These are phyloP conservation scores for Sesia apiformis DNA, from an alignment of 2,888 invertebrate genomes.

Conservation along the genomic window DNA sequence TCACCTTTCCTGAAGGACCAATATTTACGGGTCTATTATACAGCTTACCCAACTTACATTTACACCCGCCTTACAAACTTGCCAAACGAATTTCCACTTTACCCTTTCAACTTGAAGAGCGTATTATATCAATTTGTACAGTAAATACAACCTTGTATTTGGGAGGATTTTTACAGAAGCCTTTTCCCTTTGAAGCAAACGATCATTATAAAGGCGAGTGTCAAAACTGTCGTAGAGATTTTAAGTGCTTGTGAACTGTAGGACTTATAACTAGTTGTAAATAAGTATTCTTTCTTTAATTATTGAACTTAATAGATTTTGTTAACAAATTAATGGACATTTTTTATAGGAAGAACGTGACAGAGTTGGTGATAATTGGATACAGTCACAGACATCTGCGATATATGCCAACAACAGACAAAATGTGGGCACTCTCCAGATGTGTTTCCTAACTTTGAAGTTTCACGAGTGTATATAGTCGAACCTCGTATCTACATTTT, in stretches of 20 bases:
- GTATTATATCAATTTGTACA: background rate
- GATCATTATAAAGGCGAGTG: constrained; percentile 34
- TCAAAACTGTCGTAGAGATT: constrained; percentile 20
- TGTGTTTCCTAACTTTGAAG: too few relatives aligned
- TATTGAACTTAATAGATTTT: too few relatives aligned
- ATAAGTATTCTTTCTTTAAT: too few relatives aligned
- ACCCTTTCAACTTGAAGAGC: background rate
- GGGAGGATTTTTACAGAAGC: constrained; percentile 19
- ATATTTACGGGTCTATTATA: constrained; percentile 31
- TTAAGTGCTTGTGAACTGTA: constrained; percentile 10
- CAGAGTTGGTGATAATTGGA: too few relatives aligned
- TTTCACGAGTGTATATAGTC: too few relatives aligned
- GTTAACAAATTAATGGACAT: too few relatives aligned
- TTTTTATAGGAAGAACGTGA: too few relatives aligned
- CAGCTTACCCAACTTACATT: constrained; percentile 17
- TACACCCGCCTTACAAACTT: background rate
- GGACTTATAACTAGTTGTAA: too few relatives aligned
- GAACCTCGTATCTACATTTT: too few relatives aligned
- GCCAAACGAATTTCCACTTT: background rate
- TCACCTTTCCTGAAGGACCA: constrained; percentile 12
- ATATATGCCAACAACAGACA: too few relatives aligned
- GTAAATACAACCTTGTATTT: background rate
- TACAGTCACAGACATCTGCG: too few relatives aligned
- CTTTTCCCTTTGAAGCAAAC: constrained; percentile 27
- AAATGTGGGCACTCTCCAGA: too few relatives aligned